Percentiles rank a stretch among this genome's conserved stretches.
phyloP scores from a whole-genome alignment of 2,113 vertebrate species.

The Stictonetta naevosa region DNA sequence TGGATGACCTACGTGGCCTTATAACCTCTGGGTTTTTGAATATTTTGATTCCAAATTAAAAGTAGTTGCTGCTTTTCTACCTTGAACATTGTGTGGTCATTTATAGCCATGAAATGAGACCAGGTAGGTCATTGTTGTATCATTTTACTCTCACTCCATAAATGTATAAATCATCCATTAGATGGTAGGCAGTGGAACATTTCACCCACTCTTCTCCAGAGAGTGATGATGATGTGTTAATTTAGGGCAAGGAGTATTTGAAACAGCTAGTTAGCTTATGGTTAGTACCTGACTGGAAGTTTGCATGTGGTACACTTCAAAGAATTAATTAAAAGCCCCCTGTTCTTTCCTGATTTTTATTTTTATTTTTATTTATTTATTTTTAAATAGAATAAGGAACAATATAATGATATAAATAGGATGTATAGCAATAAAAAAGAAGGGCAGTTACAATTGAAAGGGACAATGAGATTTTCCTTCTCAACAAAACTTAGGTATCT shows the following conservation, averaged over 20 bases:
- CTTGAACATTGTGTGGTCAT: not conserved
- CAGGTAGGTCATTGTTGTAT: not conserved
- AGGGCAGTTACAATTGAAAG: not conserved
- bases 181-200: not conserved
- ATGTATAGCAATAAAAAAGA: not conserved
- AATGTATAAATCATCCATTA: not conserved
- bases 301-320: not conserved
- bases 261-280: not conserved
- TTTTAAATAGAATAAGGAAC: not conserved
- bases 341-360: not conserved
- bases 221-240: not conserved
- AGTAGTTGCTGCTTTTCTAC: not conserved
- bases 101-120: not conserved
- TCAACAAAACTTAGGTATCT: not conserved
- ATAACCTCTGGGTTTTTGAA: not conserved
- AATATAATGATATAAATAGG: not conserved
- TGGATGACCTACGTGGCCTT: not conserved
- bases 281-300: not conserved
- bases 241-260: not conserved
- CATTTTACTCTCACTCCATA: not conserved
- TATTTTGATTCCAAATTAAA: not conserved
- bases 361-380: fast-evolving
- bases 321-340: not conserved
- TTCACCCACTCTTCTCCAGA: not conserved
- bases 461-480: not conserved